Evolutionary conservation across 2,797 vertebrate species (phyloP).

Genomic region (Myotis daubentonii): DNA sequence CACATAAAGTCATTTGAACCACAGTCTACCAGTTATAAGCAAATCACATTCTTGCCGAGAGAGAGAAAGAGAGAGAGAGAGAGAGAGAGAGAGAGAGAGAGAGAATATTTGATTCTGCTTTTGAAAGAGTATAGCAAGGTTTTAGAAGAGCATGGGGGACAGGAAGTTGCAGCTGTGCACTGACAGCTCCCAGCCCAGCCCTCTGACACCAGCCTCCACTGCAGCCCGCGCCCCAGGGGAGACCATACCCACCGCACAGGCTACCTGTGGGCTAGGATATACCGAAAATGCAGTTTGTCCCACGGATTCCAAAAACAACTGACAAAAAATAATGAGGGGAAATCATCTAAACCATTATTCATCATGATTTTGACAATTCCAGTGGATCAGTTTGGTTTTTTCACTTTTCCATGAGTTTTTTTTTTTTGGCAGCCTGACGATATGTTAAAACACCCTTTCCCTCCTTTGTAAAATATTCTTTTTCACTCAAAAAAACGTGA

Average conservation of each 20-base stretch:
- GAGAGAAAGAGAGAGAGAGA: background rate
- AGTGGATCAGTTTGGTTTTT: background rate
- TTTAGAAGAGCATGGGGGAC: background rate
- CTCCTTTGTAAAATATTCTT: background rate
- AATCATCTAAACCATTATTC: background rate
- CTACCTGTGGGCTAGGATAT: background rate
- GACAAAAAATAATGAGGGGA: background rate
- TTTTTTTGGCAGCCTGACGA: background rate
- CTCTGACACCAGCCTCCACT: background rate
- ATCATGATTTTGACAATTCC: background rate
- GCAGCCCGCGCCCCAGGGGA: fast-evolving
- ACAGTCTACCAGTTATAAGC: background rate
- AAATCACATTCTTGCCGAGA: background rate
- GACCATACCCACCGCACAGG: too few relatives aligned
- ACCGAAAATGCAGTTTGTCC: background rate
- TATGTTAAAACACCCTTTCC: background rate
- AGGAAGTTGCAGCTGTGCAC: background rate
- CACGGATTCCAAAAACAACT: background rate
- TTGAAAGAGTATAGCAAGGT: background rate
- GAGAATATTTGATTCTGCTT: background rate
- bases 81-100: background rate
- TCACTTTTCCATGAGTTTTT: background rate
- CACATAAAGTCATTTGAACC: background rate
- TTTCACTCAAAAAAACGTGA: background rate
- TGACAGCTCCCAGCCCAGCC: background rate